Conservation (phyloP, 2,888 invertebrate genomes). For the Drosophila anceps region DNA sequence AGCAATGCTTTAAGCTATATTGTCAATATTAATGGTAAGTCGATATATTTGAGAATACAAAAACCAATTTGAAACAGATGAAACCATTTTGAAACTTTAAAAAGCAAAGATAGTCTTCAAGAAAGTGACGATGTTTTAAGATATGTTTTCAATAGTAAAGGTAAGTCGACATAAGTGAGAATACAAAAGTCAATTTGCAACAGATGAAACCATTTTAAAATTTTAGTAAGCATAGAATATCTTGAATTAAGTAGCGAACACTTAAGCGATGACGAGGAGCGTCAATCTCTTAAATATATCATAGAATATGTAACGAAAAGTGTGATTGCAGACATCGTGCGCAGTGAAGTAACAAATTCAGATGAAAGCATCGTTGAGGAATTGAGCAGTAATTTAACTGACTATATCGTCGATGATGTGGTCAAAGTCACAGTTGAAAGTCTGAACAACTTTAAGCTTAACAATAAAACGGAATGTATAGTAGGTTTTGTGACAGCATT, state of each 20-base stretch:
- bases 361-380: fast-evolving
- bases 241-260: background rate
- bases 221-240: background rate
- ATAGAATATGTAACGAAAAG: background rate
- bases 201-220: background rate
- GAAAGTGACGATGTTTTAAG: too few species aligned
- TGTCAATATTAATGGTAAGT: background rate
- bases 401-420: background rate
- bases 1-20: too few species aligned
- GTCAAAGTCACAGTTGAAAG: background rate
- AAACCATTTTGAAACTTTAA: background rate
- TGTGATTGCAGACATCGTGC: background rate
- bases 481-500: background rate
- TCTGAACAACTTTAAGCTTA: background rate
- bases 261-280: background rate
- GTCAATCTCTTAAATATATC: fast-evolving
- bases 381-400: background rate
- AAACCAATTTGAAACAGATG: background rate
- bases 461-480: background rate
- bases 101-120: too few species aligned
- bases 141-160: too few species aligned
- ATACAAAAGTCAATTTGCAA: background rate
- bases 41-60: background rate
- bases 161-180: background rate
- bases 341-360: fast-evolving